These are phyloP conservation scores for Hypomecis punctinalis DNA, from an alignment of 2,888 invertebrate species.

Conservation along the genomic window DNA sequence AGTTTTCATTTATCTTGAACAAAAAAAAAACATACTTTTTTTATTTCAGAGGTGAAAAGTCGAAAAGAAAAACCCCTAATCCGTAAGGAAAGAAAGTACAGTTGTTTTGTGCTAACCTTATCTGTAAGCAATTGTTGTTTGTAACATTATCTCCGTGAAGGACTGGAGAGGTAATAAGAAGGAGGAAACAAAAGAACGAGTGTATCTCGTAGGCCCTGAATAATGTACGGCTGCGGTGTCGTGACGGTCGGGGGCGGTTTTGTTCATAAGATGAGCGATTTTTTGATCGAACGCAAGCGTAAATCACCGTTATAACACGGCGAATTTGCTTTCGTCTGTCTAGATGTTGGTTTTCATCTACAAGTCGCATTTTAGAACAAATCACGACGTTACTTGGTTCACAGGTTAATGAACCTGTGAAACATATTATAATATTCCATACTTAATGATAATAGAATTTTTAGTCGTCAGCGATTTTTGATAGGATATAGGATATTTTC, in stretches of 20 bases:
- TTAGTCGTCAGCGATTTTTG: too few relatives aligned
- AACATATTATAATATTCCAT: too few relatives aligned
- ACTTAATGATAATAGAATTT: too few relatives aligned
- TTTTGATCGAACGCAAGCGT: not conserved
- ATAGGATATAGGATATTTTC: too few relatives aligned
- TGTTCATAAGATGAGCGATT: constrained; percentile 47
- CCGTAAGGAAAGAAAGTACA: constrained; percentile 2
- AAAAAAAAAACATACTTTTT: not conserved
- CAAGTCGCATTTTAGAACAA: too few relatives aligned
- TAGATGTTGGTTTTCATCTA: too few relatives aligned
- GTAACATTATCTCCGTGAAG: constrained; percentile 31
- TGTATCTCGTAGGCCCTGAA: constrained; percentile 55
- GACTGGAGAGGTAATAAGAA: constrained; percentile 45
- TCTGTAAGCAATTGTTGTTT: constrained; percentile 24
- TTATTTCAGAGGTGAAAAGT: not conserved
- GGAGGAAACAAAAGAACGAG: constrained; percentile 49
- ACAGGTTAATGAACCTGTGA: too few relatives aligned
- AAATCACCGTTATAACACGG: too few relatives aligned
- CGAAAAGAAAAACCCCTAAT: not conserved
- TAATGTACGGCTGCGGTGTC: constrained; percentile 65
- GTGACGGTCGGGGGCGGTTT: constrained; percentile 32
- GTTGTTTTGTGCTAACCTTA: constrained; percentile 12
- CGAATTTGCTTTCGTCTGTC: too few relatives aligned
- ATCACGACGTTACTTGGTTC: too few relatives aligned
- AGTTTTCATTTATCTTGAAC: too few relatives aligned